Evolutionary conservation across 2,113 vertebrate genomes (phyloP).

Genomic region (Morone saxatilis): DNA sequence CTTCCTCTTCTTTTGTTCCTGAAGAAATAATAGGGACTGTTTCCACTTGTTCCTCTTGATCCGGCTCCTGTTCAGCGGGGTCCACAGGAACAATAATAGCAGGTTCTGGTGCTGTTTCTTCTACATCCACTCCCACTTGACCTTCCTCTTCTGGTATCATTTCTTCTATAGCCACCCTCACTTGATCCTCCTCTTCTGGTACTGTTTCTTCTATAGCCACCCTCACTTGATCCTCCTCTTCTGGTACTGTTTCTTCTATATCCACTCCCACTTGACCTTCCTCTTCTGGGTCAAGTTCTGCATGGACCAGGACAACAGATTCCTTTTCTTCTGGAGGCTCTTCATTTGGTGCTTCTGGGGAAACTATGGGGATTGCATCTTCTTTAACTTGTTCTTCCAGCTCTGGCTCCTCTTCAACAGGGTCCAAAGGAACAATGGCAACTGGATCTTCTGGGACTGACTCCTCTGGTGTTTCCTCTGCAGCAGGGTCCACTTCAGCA

Average conservation of each 20-base stretch:
- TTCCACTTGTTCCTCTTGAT: slow-evolving; percentile 12
- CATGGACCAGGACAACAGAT: background rate
- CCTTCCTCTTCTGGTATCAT: background rate
- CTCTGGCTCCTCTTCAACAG: background rate
- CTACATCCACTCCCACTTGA: background rate
- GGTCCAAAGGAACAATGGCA: background rate
- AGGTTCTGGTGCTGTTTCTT: background rate
- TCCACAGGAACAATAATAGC: background rate
- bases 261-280: background rate
- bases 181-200: background rate
- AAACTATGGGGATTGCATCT: background rate
- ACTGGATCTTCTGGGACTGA: background rate
- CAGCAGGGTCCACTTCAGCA: background rate
- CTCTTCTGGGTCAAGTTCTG: background rate
- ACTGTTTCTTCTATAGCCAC: slow-evolving; percentile 2
- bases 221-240: slow-evolving; percentile 2
- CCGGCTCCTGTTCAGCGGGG: background rate
- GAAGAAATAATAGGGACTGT: background rate
- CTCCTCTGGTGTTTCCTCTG: slow-evolving; percentile 13
- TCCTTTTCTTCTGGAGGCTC: slow-evolving; percentile 24
- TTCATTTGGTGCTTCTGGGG: background rate
- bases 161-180: slow-evolving; percentile 13
- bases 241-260: slow-evolving; percentile 2
- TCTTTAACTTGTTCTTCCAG: background rate
- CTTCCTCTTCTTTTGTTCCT: background rate